Evolutionary conservation across 2,113 vertebrate genomes (phyloP), one percentile per base, ranked within the genome.

Genomic region (Cyprinodon tularosa): DNA sequence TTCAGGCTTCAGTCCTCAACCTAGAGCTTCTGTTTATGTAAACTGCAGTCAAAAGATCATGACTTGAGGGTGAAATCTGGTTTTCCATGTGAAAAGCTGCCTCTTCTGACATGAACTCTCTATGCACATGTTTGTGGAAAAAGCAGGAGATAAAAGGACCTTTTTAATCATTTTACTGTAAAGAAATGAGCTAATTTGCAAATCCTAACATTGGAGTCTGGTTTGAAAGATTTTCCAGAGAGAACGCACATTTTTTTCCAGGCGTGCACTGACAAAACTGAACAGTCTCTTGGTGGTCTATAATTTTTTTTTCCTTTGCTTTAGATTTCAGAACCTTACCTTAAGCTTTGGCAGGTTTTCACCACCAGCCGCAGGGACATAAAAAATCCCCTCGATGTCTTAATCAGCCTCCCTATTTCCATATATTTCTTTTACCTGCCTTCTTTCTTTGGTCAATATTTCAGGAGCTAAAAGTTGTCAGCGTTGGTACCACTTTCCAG

Each of bases 161-260:
- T 74, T 83, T 80, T 90, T 86, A 80, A 78, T 90, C 80, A 91
- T 85, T 91, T 91, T 72, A 81, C 83, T 87, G 39, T 74, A 81
- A 83, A 80, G 85, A 92, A 83, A 87, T 85, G 79, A 91, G 80
- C 80, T 83, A 65, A 74, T 85, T 66, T 83, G 77, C 77, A 84
- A 82, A 82, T 82, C 83, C 76, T 72, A 13, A 66, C 15, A 11
- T 81, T 72, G 83, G 38, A 82, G 84, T 14, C 78, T 81, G 87
- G 89, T 85, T 85, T 87, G 79, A 62, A 77, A 76, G 77, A 57
- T 87, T 86, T 92, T 93, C 93, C 91, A 89, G 40, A 40, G 9
- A 44, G 79, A 89, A 83, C 85, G 87, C 76, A 2, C 78, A 84
- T 66, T 67, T 88, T 90, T 91, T 92, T 91, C 91, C 90, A 93